Evolutionary conservation across 2,888 invertebrate species (phyloP).

Genomic region (Byasa hedistus): DNA sequence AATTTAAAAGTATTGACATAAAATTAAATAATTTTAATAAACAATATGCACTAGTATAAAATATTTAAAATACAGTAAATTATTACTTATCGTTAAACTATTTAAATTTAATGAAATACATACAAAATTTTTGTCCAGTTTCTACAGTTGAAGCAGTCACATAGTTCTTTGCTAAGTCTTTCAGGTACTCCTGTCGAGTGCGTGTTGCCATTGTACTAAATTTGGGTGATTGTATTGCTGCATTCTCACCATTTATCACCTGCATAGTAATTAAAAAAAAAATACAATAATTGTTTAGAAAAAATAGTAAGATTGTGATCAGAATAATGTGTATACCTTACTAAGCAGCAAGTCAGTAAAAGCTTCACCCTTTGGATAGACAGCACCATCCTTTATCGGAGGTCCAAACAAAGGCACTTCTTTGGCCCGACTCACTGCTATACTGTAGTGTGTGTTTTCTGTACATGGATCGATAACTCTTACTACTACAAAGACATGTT

Average conservation of each 20-base stretch:
- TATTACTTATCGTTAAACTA: not conserved
- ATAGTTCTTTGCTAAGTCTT: constrained; percentile 93
- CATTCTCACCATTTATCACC: constrained; percentile 97
- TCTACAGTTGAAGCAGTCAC: constrained; percentile 90
- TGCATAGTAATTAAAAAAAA: constrained; percentile 38
- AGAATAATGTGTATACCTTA: constrained; percentile 78
- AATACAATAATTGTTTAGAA: too few species aligned
- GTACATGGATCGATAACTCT: constrained; percentile 93
- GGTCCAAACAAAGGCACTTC: constrained; percentile 98
- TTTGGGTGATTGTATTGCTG: constrained; percentile 96
- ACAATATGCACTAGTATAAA: too few species aligned
- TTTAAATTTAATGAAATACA: constrained; percentile 53
- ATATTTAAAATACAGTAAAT: too few species aligned
- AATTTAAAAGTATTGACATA: too few species aligned
- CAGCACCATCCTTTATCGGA: constrained; percentile 92
- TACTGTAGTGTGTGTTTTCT: constrained; percentile 93
- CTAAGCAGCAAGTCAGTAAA: constrained; percentile 97
- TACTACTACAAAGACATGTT: constrained; percentile 97
- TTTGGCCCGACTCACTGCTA: constrained; percentile 89
- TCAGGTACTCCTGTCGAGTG: constrained; percentile 96
- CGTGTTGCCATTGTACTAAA: constrained; percentile 98
- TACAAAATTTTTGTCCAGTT: constrained; percentile 92
- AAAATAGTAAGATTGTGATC: not conserved
- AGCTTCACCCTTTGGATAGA: constrained; percentile 93
- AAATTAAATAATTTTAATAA: too few species aligned